A percentile compares a stretch with the other conserved stretches of the same genome.
These are phyloP conservation scores for Chamaetylas fuelleborni DNA, from an alignment of 2,113 vertebrate genomes.

Conservation along the genomic window DNA sequence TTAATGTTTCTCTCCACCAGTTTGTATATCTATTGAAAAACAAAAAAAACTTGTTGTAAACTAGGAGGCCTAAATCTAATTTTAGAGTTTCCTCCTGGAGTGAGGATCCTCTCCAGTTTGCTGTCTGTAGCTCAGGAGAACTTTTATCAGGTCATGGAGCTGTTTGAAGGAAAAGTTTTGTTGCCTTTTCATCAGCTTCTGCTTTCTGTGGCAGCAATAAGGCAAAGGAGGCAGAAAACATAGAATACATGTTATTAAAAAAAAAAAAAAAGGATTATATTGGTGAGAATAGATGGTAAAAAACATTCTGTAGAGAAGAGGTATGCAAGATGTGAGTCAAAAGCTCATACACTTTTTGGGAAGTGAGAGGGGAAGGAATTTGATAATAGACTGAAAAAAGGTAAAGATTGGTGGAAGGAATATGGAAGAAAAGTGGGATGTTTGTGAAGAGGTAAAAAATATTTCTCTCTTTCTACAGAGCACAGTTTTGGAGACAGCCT, in stretches of 20 bases:
- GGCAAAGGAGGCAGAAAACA: not conserved
- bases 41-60: rapidly evolving
- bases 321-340: not conserved
- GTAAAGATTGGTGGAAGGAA: not conserved
- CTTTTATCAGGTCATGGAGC: not conserved
- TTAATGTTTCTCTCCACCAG: not conserved
- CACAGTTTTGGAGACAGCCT: not conserved
- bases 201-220: not conserved
- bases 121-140: not conserved
- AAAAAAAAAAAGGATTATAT: not conserved
- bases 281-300: not conserved
- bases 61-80: not conserved
- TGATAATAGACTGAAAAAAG: not conserved
- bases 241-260: not conserved
- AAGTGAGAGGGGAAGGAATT: not conserved
- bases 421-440: not conserved
- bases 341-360: not conserved
- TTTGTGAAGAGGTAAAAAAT: not conserved
- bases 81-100: not conserved
- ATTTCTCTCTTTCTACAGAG: not conserved
- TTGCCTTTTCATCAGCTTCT: not conserved
- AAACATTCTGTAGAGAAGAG: not conserved
- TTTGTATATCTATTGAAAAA: not conserved
- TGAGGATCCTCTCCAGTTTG: not conserved
- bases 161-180: not conserved